phyloP scores from a whole-genome alignment of 2,113 vertebrate genomes.

The Corythornis cristatus region DNA sequence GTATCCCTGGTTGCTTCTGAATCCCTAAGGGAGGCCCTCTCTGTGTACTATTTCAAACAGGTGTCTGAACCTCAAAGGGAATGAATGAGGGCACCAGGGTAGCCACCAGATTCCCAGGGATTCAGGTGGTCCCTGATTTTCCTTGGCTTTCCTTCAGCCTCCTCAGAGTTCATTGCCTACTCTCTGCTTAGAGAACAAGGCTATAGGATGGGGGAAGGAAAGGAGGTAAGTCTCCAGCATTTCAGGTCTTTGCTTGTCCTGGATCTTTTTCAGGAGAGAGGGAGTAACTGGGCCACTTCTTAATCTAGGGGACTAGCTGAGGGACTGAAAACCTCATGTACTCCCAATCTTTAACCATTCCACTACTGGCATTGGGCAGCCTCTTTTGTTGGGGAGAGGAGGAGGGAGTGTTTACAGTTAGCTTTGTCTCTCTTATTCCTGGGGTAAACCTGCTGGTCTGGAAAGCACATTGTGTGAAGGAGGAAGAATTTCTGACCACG shows the following conservation, averaged over 20 bases:
- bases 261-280: constrained; percentile 48
- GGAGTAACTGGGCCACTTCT: constrained; percentile 30
- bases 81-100: constrained; percentile 63
- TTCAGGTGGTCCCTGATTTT: constrained; percentile 63
- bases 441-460: constrained; percentile 34
- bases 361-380: constrained; percentile 35
- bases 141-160: constrained; percentile 64
- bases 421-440: constrained; percentile 41
- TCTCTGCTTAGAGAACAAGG: constrained; percentile 58
- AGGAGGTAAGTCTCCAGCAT: constrained; percentile 60
- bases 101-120: constrained; percentile 65
- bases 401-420: constrained; percentile 41
- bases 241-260: constrained; percentile 46
- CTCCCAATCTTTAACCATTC: constrained; percentile 59
- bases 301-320: constrained; percentile 22
- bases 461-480: constrained; percentile 2
- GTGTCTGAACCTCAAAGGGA: constrained; percentile 63
- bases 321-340: constrained; percentile 14
- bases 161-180: constrained; percentile 51
- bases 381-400: constrained; percentile 33
- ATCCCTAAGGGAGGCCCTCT: constrained; percentile 52
- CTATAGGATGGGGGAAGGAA: constrained; percentile 54
- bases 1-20: constrained; percentile 50
- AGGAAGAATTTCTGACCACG: constrained; percentile 46
- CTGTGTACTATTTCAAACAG: constrained; percentile 60